Evolutionary conservation across 2,797 vertebrate genomes (phyloP).

Genomic region (Nyctalus aviator): DNA sequence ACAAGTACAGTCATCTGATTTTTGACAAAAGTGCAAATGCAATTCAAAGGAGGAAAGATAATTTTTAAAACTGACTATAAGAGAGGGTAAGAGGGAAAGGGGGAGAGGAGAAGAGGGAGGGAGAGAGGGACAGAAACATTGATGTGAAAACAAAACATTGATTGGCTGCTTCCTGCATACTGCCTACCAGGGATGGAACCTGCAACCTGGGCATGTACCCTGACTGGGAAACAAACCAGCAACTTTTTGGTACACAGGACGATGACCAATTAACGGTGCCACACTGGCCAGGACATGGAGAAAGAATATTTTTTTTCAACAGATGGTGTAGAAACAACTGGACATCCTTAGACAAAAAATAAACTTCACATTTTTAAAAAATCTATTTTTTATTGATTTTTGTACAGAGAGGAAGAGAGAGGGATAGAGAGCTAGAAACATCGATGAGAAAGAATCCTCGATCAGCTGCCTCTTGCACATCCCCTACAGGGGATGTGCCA

Average conservation of each 20-base stretch:
- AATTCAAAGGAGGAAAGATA: too few species aligned
- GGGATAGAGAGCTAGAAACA: too few species aligned
- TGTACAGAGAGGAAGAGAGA: too few species aligned
- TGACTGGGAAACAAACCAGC: not conserved
- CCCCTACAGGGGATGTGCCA: too few species aligned
- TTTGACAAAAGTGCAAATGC: not conserved
- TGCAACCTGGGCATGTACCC: not conserved
- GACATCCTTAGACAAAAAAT: not conserved
- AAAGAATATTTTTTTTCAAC: slow-evolving; percentile 15
- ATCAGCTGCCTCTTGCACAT: too few species aligned
- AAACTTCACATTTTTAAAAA: not conserved
- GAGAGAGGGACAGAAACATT: not conserved
- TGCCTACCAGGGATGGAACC: not conserved
- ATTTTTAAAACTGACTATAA: not conserved
- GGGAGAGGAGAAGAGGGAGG: too few species aligned
- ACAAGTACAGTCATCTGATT: not conserved
- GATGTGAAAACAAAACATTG: not conserved
- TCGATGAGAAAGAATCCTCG: too few species aligned
- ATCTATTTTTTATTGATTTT: too few species aligned
- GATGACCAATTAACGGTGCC: not conserved
- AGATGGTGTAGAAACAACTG: not conserved
- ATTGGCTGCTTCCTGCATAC: not conserved
- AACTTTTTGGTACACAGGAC: not conserved
- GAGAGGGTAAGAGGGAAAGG: not conserved
- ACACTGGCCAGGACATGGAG: not conserved